A percentile compares a stretch with the other conserved stretches of the same genome.
These are phyloP conservation scores for Indicator maculatus DNA, from an alignment of 2,113 vertebrate genomes.

Conservation along the genomic window DNA sequence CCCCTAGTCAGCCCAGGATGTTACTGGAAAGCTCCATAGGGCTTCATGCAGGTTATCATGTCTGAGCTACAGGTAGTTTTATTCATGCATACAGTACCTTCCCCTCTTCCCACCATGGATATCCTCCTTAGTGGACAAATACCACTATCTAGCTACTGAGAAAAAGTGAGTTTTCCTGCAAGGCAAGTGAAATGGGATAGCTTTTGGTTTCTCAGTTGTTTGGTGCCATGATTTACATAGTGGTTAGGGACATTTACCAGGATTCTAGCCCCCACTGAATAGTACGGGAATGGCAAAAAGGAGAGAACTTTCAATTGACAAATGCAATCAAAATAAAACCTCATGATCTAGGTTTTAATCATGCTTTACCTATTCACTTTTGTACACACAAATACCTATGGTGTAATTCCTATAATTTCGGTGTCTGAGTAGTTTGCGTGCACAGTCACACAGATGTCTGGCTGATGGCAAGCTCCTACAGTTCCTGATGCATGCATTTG, in stretches of 20 bases:
- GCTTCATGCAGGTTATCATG: not conserved
- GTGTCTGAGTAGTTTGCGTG: slow-evolving; percentile 27
- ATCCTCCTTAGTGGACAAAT: not conserved
- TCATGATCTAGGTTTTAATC: not conserved
- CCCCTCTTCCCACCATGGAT: not conserved
- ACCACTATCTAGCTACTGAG: not conserved
- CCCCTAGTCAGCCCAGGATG: not conserved
- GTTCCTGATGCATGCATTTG: not conserved
- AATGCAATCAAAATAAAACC: not conserved
- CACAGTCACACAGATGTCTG: not conserved
- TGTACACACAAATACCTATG: not conserved
- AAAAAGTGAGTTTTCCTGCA: not conserved
- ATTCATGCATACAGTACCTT: accelerated
- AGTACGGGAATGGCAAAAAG: not conserved
- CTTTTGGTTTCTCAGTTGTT: not conserved
- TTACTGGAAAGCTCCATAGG: not conserved
- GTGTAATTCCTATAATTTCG: slow-evolving; percentile 17
- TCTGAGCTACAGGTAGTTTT: not conserved
- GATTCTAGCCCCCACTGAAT: not conserved
- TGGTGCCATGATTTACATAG: not conserved
- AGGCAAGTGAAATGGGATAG: not conserved
- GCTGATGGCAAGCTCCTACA: not conserved
- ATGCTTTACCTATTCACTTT: not conserved
- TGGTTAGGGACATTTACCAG: not conserved
- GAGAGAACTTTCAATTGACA: not conserved